A percentile compares a stretch with the other conserved stretches of the same genome.
Evolutionary conservation across 2,113 vertebrate genomes (phyloP).

Genomic region (Malaclemys terrapin): DNA sequence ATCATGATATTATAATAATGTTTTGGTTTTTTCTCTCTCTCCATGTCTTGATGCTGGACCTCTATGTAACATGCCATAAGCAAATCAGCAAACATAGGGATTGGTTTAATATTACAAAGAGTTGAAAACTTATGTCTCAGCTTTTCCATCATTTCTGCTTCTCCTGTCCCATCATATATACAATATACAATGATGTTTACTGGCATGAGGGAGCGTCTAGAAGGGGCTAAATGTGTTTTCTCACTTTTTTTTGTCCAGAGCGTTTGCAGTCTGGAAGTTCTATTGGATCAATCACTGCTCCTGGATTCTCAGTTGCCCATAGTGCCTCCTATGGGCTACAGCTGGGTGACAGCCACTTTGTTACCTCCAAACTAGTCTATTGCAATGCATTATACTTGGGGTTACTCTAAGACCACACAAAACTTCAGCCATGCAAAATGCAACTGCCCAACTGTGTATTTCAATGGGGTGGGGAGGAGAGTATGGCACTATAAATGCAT

Average conservation of each 20-base stretch:
- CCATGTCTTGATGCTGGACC: not conserved
- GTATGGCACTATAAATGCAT: not conserved
- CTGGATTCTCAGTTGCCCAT: not conserved
- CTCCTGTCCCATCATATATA: fast-evolving
- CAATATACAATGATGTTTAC: fast-evolving
- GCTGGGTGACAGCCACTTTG: too few species aligned
- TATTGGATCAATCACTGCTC: not conserved
- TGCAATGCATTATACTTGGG: not conserved
- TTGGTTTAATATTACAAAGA: not conserved
- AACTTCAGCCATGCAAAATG: not conserved
- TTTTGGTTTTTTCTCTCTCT: too few species aligned
- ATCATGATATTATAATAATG: not conserved
- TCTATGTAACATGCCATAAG: not conserved
- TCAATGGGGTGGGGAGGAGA: not conserved
- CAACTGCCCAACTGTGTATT: not conserved
- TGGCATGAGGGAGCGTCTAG: fast-evolving
- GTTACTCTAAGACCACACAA: not conserved
- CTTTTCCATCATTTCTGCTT: fast-evolving
- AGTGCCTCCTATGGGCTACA: too few species aligned
- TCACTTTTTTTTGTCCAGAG: not conserved
- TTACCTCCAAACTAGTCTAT: too few species aligned
- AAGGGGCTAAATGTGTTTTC: fast-evolving
- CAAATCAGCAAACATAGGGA: not conserved
- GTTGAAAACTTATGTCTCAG: not conserved
- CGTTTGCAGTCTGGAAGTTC: not conserved